Percentiles rank a stretch among this genome's conserved stretches.
phyloP scores from a whole-genome alignment of 2,888 invertebrate species.

The Cantharis nigra region DNA sequence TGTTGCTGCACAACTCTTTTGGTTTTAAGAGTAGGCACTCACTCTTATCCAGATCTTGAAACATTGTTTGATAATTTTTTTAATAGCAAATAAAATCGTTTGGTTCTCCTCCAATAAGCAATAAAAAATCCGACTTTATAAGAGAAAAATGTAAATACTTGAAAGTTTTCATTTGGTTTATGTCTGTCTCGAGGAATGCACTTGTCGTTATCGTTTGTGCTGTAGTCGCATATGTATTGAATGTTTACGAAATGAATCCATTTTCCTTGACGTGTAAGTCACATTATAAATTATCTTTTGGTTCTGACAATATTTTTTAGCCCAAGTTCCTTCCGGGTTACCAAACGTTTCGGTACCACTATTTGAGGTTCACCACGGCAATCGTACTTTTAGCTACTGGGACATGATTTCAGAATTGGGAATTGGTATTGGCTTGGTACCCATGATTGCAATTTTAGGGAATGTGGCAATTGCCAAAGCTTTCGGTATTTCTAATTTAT shows the following conservation, averaged over 20 bases:
- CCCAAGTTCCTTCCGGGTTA: slow-evolving; percentile 65
- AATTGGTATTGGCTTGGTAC: slow-evolving; percentile 70
- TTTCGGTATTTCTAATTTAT: slow-evolving; percentile 62
- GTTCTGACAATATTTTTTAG: slow-evolving; percentile 44
- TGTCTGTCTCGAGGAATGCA: slow-evolving; percentile 72
- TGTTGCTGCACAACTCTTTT: slow-evolving; percentile 65
- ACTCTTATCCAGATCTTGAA: neutral
- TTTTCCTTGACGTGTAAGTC: slow-evolving; percentile 65
- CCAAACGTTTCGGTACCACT: slow-evolving; percentile 62
- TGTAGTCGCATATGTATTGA: slow-evolving; percentile 61
- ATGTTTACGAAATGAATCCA: slow-evolving; percentile 57
- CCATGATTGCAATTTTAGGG: slow-evolving; percentile 75
- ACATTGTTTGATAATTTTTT: neutral
- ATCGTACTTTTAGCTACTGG: slow-evolving; percentile 58
- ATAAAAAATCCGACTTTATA: slow-evolving; percentile 49
- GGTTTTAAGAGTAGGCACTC: slow-evolving; percentile 62
- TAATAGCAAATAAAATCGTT: slow-evolving; percentile 65
- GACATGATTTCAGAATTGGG: slow-evolving; percentile 68
- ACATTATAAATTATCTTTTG: neutral
- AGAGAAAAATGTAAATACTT: slow-evolving; percentile 36
- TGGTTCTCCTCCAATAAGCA: slow-evolving; percentile 44
- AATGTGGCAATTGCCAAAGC: slow-evolving; percentile 86
- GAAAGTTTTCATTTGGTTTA: slow-evolving; percentile 63
- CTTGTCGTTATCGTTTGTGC: slow-evolving; percentile 68
- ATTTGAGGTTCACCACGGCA: slow-evolving; percentile 58